These are phyloP conservation scores for Ciconia maguari DNA, from an alignment of 2,113 vertebrate genomes.

Conservation along the genomic window DNA sequence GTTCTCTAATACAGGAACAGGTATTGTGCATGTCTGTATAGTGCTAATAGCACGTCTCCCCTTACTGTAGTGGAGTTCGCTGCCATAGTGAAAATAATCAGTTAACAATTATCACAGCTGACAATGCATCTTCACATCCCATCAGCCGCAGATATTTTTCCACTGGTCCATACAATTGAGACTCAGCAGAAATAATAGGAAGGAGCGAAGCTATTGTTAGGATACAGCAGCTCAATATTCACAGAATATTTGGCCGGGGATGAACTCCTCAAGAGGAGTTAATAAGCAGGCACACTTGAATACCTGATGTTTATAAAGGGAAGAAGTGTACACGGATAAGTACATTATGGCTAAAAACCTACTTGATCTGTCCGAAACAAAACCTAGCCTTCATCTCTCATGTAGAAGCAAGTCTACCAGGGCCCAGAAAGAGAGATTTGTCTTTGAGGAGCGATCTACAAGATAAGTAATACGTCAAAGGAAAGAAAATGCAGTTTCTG, in stretches of 20 bases:
- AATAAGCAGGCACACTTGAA: slow-evolving; percentile 8
- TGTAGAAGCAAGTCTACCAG: background rate
- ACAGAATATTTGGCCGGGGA: background rate
- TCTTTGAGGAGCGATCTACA: slow-evolving; percentile 59
- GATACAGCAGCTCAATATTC: background rate
- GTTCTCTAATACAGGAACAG: background rate
- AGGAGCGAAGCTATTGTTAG: background rate
- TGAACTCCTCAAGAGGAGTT: background rate
- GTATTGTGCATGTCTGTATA: fast-evolving
- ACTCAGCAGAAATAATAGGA: background rate
- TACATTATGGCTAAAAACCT: background rate
- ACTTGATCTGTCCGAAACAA: slow-evolving; percentile 3
- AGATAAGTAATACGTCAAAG: slow-evolving; percentile 42
- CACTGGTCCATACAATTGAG: background rate
- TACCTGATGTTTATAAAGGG: slow-evolving; percentile 9
- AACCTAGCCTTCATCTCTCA: slow-evolving; percentile 10
- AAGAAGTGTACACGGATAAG: background rate
- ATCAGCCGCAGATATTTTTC: background rate
- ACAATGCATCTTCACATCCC: background rate
- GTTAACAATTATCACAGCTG: background rate
- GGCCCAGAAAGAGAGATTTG: background rate
- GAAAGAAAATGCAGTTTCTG: slow-evolving; percentile 37
- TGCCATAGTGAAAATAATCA: background rate
- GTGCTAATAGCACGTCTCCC: background rate
- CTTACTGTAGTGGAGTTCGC: background rate